Evolutionary conservation across 2,888 invertebrate species (phyloP).

Genomic region (Fragum fragum): DNA sequence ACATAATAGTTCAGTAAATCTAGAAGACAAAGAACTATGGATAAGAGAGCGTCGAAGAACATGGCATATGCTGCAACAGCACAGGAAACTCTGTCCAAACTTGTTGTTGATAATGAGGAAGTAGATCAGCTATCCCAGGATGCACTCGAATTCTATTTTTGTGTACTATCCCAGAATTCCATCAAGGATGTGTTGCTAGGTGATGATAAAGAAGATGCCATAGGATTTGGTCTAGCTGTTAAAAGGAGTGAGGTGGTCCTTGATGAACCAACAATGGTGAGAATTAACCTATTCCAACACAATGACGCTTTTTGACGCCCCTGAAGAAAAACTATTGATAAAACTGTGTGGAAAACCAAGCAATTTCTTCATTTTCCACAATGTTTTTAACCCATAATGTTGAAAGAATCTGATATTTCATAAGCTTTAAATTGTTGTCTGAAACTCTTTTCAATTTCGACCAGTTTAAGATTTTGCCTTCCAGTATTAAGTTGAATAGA

Average conservation of each 20-base stretch:
- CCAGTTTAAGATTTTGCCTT: too few relatives aligned
- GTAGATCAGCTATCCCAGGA: slow-evolving; percentile 63
- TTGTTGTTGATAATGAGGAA: slow-evolving; percentile 55
- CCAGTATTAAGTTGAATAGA: too few relatives aligned
- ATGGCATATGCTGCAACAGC: slow-evolving; percentile 64
- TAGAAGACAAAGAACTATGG: slow-evolving; percentile 73
- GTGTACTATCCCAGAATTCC: slow-evolving; percentile 71
- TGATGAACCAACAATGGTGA: slow-evolving; percentile 75
- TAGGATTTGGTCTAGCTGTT: slow-evolving; percentile 76
- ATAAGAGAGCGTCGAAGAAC: slow-evolving; percentile 72
- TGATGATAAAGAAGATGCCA: slow-evolving; percentile 70
- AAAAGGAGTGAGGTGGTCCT: slow-evolving; percentile 72
- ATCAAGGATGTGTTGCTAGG: slow-evolving; percentile 72
- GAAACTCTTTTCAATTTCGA: too few relatives aligned
- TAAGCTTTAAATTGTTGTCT: too few relatives aligned
- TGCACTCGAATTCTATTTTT: slow-evolving; percentile 71
- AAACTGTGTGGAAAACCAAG: too few relatives aligned
- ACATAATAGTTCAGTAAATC: slow-evolving; percentile 71
- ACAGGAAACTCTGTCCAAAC: slow-evolving; percentile 57
- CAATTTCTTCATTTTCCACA: too few relatives aligned
- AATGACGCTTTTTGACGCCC: too few relatives aligned
- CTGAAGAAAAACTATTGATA: too few relatives aligned
- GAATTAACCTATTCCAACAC: too few relatives aligned
- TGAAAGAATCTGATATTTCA: too few relatives aligned
- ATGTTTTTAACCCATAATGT: too few relatives aligned